Percentiles rank a stretch among this genome's conserved stretches.
Evolutionary conservation across 2,888 invertebrate genomes (phyloP).

Genomic region (Cyclophora punctaria): DNA sequence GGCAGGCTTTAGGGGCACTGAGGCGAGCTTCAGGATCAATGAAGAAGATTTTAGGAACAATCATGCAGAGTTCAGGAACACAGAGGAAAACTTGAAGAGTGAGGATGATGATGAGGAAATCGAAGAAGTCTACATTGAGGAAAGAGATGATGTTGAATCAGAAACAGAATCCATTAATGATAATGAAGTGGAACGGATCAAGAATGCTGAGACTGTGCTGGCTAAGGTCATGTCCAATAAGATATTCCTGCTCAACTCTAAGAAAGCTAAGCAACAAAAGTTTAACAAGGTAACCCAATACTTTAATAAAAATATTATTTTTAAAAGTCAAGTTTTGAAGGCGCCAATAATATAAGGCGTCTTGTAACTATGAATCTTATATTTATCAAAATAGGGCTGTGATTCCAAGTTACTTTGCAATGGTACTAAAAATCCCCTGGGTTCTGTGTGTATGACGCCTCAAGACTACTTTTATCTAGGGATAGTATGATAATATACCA

Average conservation of each 20-base stretch:
- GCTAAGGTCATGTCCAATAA: slow-evolving; percentile 54
- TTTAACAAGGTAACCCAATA: slow-evolving; percentile 41
- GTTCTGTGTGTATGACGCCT: no score
- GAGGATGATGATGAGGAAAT: slow-evolving; percentile 28
- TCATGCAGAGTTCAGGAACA: neutral
- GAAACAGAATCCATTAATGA: neutral
- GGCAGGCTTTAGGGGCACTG: no score
- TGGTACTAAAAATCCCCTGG: no score
- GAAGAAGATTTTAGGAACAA: no score
- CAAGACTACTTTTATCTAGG: no score
- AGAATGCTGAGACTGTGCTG: slow-evolving; percentile 46
- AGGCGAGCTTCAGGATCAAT: no score
- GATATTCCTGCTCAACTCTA: slow-evolving; percentile 38
- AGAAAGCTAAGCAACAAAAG: slow-evolving; percentile 28
- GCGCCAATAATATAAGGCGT: no score
- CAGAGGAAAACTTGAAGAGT: slow-evolving; percentile 18
- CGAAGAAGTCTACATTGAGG: slow-evolving; percentile 7
- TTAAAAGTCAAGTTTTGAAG: no score
- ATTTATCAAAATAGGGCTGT: no score
- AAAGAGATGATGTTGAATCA: neutral
- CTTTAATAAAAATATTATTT: neutral
- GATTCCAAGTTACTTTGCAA: no score
- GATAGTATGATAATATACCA: no score
- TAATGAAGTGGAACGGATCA: slow-evolving; percentile 9
- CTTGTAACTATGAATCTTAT: no score